Evolutionary conservation across 2,888 invertebrate genomes (phyloP).

Genomic region (Sarcophaga subvicina): DNA sequence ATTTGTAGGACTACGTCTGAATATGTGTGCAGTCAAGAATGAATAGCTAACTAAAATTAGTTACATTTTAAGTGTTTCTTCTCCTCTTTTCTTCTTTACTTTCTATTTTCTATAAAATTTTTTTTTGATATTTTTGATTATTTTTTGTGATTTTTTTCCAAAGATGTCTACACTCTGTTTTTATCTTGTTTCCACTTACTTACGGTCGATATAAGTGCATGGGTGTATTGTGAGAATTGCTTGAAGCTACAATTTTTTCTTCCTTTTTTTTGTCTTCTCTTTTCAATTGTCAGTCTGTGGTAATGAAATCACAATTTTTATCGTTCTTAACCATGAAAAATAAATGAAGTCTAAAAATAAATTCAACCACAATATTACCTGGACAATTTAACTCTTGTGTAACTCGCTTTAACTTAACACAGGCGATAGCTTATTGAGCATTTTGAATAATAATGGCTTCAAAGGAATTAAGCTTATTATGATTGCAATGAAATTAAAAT

Average conservation of each 20-base stretch:
- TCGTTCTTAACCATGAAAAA: constrained; percentile 76
- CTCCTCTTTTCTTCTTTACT: neutral
- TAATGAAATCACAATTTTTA: constrained; percentile 79
- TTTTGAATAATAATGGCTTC: too few species aligned
- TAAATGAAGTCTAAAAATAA: constrained; percentile 78
- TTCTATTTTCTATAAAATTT: neutral
- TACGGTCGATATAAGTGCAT: too few species aligned
- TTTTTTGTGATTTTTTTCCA: neutral
- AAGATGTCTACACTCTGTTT: too few species aligned
- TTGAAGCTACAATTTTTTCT: neutral
- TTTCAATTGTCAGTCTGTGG: constrained; percentile 69
- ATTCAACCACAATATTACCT: constrained; percentile 58
- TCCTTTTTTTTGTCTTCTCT: neutral
- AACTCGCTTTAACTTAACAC: constrained; percentile 17
- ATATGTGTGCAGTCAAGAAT: neutral
- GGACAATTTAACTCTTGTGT: constrained; percentile 47
- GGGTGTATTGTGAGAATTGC: too few species aligned
- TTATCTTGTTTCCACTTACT: too few species aligned
- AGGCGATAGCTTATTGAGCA: neutral
- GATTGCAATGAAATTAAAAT: too few species aligned
- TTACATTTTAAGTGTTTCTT: constrained; percentile 35
- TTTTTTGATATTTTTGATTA: too few species aligned
- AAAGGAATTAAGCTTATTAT: too few species aligned
- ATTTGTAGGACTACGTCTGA: constrained; percentile 3
- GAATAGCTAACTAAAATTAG: constrained; percentile 4